A percentile compares a stretch with the other conserved stretches of the same genome.
phyloP scores from a whole-genome alignment of 2,888 invertebrate species.

The Synergus umbraculus region DNA sequence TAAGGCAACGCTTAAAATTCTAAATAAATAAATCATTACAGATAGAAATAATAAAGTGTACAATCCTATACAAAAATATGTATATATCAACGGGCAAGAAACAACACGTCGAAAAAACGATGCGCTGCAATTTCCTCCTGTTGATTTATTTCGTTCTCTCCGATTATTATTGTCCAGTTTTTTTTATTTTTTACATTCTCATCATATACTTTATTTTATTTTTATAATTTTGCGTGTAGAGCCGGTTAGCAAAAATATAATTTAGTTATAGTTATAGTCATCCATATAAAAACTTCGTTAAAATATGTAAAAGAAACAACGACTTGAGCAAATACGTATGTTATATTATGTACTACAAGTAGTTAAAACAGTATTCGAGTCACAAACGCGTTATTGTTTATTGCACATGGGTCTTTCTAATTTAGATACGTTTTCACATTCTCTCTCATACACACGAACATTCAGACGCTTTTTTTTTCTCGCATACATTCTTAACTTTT shows the following conservation, averaged over 20 bases:
- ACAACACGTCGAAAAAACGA: background rate
- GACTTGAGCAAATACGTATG: slow-evolving; percentile 74
- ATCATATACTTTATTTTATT: slow-evolving; percentile 33
- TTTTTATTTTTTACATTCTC: slow-evolving; percentile 35
- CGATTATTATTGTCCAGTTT: slow-evolving; percentile 23
- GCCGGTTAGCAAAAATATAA: slow-evolving; percentile 74
- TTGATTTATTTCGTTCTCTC: background rate
- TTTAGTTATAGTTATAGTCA: slow-evolving; percentile 69
- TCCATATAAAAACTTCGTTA: slow-evolving; percentile 72
- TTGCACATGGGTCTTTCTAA: slow-evolving; percentile 73
- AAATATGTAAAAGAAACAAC: slow-evolving; percentile 76
- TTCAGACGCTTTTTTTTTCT: slow-evolving; percentile 65
- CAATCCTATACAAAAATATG: slow-evolving; percentile 30
- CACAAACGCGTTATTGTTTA: slow-evolving; percentile 57
- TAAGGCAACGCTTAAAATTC: slow-evolving; percentile 68
- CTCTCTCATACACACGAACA: slow-evolving; percentile 42
- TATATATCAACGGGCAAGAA: slow-evolving; percentile 5
- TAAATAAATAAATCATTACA: slow-evolving; percentile 71
- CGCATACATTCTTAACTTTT: slow-evolving; percentile 44
- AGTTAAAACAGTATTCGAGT: slow-evolving; percentile 48
- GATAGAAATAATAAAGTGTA: slow-evolving; percentile 49
- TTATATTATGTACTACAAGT: slow-evolving; percentile 43
- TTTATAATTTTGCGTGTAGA: slow-evolving; percentile 57
- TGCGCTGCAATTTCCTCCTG: background rate
- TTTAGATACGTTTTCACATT: slow-evolving; percentile 49